Conservation (phyloP, 2,888 invertebrate genomes). For the Melangyna quadrimaculata region DNA sequence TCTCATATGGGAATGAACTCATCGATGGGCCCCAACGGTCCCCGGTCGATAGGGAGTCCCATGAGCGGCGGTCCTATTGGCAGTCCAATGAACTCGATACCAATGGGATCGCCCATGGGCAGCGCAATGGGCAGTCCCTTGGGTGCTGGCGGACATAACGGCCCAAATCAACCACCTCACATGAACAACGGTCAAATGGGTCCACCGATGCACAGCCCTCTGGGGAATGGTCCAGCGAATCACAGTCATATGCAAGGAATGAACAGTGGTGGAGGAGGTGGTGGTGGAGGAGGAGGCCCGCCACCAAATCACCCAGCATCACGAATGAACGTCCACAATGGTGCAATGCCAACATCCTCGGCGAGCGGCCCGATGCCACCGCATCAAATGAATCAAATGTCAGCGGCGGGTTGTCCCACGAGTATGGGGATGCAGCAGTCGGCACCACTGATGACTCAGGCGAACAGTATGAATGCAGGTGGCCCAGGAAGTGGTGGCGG, state of each 20-base stretch:
- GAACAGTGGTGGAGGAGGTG: constrained; percentile 76
- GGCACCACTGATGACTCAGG: constrained; percentile 65
- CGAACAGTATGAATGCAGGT: constrained; percentile 76
- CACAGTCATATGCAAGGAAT: constrained; percentile 81
- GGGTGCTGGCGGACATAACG: constrained; percentile 74
- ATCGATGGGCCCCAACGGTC: constrained; percentile 79
- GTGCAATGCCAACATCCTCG: constrained; percentile 82
- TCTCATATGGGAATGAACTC: constrained; percentile 85
- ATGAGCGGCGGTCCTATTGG: constrained; percentile 84
- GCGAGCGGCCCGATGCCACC: constrained; percentile 81
- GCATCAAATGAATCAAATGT: constrained; percentile 77
- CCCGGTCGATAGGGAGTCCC: constrained; percentile 87
- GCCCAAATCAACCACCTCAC: constrained; percentile 77
- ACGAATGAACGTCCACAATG: constrained; percentile 83
- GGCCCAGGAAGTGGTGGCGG: constrained; percentile 68
- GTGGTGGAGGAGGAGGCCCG: constrained; percentile 71
- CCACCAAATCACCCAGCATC: constrained; percentile 65
- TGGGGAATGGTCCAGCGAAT: constrained; percentile 84
- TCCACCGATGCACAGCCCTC: constrained; percentile 89
- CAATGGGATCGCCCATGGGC: constrained; percentile 87
- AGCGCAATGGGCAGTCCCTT: constrained; percentile 89
- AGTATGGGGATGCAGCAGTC: constrained; percentile 61
- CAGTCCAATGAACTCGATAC: constrained; percentile 87
- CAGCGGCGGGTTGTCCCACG: constrained; percentile 63
- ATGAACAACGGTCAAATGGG: constrained; percentile 89